Evolutionary conservation across 2,888 invertebrate genomes (phyloP).

Genomic region (Hedychridium roseum): DNA sequence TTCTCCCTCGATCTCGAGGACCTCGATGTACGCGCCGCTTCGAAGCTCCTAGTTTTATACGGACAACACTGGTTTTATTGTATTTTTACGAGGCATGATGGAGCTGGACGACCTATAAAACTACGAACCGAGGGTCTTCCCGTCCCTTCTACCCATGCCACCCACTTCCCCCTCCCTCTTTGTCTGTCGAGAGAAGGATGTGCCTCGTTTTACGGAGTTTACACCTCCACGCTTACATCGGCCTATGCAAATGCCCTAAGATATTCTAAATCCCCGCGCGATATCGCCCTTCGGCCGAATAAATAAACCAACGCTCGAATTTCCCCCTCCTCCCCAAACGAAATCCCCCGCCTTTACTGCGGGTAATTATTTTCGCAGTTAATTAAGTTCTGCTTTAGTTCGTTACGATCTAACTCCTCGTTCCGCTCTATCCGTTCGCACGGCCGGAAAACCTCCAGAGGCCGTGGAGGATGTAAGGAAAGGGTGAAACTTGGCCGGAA

Average conservation of each 20-base stretch:
- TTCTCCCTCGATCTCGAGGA: conserved; percentile 25
- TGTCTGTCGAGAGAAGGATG: no score
- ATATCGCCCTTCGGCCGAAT: conserved; percentile 13
- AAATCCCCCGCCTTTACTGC: neutral
- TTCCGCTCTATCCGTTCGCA: neutral
- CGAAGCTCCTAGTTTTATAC: conserved; percentile 44
- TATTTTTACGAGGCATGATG: conserved; percentile 62
- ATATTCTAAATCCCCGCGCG: conserved; percentile 7
- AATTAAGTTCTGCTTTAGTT: conserved; percentile 28
- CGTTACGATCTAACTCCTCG: conserved; percentile 20
- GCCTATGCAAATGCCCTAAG: no score
- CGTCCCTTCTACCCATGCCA: conserved; percentile 23
- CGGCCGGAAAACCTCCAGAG: conserved; percentile 22
- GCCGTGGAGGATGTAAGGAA: conserved; percentile 6
- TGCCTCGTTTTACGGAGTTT: no score
- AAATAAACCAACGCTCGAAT: conserved; percentile 31
- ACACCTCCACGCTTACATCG: neutral
- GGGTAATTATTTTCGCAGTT: conserved; percentile 23
- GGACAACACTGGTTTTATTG: conserved; percentile 61
- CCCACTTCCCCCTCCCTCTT: conserved; percentile 1
- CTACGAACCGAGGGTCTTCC: conserved; percentile 43
- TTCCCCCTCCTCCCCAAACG: conserved; percentile 22
- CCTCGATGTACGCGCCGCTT: conserved; percentile 50
- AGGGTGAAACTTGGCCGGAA: conserved; percentile 31
- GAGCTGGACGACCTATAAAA: conserved; percentile 63